Evolutionary conservation across 2,797 vertebrate genomes (phyloP).

Genomic region (Ambastaia sidthimunki): DNA sequence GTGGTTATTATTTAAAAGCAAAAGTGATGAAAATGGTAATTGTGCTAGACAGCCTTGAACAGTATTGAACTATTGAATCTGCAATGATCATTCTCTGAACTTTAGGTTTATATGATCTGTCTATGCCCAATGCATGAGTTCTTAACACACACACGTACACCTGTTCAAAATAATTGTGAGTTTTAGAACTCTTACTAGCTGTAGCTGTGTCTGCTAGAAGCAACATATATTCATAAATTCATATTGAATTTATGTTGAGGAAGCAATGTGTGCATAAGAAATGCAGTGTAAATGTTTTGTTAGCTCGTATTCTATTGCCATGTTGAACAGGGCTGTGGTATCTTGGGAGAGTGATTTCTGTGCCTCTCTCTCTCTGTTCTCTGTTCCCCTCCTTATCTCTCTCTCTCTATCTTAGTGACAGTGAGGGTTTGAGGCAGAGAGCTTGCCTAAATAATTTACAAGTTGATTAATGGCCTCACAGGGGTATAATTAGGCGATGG

Average conservation of each 20-base stretch:
- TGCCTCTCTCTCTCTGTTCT: constrained; percentile 26
- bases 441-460: constrained; percentile 89
- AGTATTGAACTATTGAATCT: too few species aligned
- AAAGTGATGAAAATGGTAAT: too few species aligned
- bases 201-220: constrained; percentile 23
- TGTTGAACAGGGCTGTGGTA: constrained; percentile 67
- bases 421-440: constrained; percentile 80
- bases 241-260: constrained; percentile 51
- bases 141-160: neutral
- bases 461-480: constrained; percentile 92
- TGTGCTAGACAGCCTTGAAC: too few species aligned
- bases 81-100: constrained; percentile 1
- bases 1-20: too few species aligned
- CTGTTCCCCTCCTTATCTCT: neutral
- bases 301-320: constrained; percentile 56
- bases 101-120: constrained; percentile 20
- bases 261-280: constrained; percentile 58
- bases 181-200: constrained; percentile 28
- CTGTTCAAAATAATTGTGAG: constrained; percentile 1
- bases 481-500: constrained; percentile 89
- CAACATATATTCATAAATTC: constrained; percentile 50
- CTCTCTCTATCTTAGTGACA: constrained; percentile 68
- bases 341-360: constrained; percentile 76
- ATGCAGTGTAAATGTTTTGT: constrained; percentile 63
- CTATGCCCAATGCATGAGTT: neutral